phyloP scores from a whole-genome alignment of 2,888 invertebrate species.

The Agriotes lineatus region DNA sequence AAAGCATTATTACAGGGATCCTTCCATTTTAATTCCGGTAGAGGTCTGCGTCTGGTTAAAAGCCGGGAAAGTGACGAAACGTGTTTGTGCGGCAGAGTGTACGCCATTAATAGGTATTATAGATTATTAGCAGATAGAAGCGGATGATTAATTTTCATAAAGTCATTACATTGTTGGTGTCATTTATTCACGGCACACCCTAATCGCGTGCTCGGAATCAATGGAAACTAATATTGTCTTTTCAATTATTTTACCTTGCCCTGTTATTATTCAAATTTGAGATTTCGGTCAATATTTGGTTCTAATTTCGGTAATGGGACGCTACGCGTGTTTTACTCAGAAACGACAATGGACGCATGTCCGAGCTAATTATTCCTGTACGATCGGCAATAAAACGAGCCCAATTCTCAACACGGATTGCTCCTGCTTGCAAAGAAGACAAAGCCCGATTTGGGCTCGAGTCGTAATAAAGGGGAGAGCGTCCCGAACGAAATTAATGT shows the following conservation, averaged over 20 bases:
- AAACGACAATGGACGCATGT: neutral
- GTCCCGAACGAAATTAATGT: conserved; percentile 43
- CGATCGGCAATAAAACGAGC: neutral
- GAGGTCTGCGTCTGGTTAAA: neutral
- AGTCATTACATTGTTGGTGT: conserved; percentile 57
- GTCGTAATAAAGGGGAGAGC: conserved; percentile 34
- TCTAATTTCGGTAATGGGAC: conserved; percentile 58
- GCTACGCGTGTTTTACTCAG: neutral
- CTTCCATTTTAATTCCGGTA: neutral
- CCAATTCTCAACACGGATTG: neutral
- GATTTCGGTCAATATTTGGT: conserved; percentile 60
- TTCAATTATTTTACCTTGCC: conserved; percentile 46
- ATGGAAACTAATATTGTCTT: conserved; percentile 58
- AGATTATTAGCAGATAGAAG: conserved; percentile 54
- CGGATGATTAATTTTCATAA: conserved; percentile 59
- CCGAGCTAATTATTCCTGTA: neutral
- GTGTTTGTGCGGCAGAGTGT: conserved; percentile 17
- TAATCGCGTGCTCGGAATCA: conserved; percentile 60
- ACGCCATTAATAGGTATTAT: conserved; percentile 50
- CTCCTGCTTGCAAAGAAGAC: conserved; percentile 8
- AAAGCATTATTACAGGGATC: too few species aligned
- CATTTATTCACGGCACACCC: conserved; percentile 56
- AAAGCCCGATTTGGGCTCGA: conserved; percentile 11
- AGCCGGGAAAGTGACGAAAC: neutral
- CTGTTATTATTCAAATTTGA: conserved; percentile 58